These are phyloP conservation scores for Tapera naevia DNA, from an alignment of 2,797 vertebrate species.

Conservation along the genomic window DNA sequence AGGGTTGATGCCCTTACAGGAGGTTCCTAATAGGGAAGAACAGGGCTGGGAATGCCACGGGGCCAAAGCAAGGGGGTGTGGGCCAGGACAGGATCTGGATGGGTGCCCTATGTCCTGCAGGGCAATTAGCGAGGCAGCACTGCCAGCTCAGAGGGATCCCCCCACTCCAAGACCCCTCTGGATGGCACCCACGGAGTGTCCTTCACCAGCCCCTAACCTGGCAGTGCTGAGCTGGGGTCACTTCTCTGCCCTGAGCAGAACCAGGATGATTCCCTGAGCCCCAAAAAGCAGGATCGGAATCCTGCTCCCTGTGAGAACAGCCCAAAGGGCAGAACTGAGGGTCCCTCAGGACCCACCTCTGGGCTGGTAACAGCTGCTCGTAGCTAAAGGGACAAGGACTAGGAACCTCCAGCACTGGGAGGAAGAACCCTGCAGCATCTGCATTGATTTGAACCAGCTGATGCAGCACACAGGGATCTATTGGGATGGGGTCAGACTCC, in stretches of 20 bases:
- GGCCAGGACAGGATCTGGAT: neutral
- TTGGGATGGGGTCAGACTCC: neutral
- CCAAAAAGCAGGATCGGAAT: neutral
- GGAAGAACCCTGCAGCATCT: neutral
- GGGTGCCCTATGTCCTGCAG: too few relatives aligned
- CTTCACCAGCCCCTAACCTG: neutral
- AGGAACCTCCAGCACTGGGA: neutral
- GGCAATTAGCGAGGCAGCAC: too few relatives aligned
- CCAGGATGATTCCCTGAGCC: neutral
- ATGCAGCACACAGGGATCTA: neutral
- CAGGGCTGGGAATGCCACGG: fast-evolving
- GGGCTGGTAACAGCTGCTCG: neutral
- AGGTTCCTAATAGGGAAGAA: neutral
- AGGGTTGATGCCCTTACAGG: fast-evolving
- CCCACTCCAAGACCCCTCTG: neutral
- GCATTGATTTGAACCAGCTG: neutral
- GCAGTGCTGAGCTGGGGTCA: neutral
- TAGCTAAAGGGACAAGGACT: neutral
- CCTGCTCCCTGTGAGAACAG: neutral
- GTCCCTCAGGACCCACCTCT: neutral
- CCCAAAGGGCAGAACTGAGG: neutral
- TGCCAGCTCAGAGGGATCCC: too few relatives aligned
- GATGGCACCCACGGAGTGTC: neutral
- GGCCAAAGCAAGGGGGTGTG: neutral
- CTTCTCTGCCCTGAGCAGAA: neutral